Base-by-base conservation (phyloP, 2,113 vertebrate genomes). In the Coracopsis vasa region DNA sequence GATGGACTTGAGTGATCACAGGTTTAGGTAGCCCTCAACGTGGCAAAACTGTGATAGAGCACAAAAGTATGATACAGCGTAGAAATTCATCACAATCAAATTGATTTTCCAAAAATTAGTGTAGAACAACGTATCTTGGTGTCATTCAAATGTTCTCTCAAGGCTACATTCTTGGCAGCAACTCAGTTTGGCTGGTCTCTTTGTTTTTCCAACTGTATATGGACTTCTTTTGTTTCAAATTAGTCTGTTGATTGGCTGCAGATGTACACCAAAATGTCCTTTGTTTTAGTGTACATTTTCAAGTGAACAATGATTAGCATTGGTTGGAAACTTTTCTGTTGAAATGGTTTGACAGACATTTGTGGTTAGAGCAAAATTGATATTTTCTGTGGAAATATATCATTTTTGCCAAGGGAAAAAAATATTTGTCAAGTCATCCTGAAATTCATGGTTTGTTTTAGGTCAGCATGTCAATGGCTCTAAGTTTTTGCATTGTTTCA, bases 161-260 rank as follows among this genome's bases (percentile, higher is more conserved):
- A 92, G 86, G 61, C 66, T 79, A 33, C 72, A 21, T 96, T 96
- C 91, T 61, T 96, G 95, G 92, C 90, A 87, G 51, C 41, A 69
- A 13, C 44, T 75, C 27, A 15, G 44, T 95, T 95, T 95, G 93
- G 90, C 88, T 91, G 16, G 2, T 75, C 85, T 80, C 94, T 90
- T 86, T 96, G 92, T 95, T 97, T 96, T 97, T 95, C 95, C 92
- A 96, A 95, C 94, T 84, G 65, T 96, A 94, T 96, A 95, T 89
- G 86, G 80, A 75, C 82, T 94, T 80, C 88, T 96, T 97, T 97
- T 96, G 94, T 97, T 94, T 95, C 88, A 60, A 72, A 95, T 96
- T 95, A 96, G 47, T 71, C 61, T 86, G 65, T 75, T 93, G 94
- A 95, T 96, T 96, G 95, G 45, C 92, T 94, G 72, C 95, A 97